A percentile compares a stretch with the other conserved stretches of the same genome.
phyloP scores from a whole-genome alignment of 2,888 invertebrate genomes.

The Nomada fabriciana region DNA sequence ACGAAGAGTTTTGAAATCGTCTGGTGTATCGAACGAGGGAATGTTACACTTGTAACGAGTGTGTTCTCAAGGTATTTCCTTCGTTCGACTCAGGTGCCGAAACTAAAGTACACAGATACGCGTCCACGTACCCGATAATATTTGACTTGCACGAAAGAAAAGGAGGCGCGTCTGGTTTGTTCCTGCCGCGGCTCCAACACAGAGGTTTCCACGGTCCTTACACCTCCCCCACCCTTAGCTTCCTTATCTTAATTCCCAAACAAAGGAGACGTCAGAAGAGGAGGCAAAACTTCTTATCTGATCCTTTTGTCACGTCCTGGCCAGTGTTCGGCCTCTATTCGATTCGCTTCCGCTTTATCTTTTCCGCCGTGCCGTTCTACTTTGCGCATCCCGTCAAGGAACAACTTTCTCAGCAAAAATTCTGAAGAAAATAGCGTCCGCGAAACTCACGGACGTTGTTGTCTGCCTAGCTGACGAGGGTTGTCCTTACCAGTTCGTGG shows the following conservation, averaged over 20 bases:
- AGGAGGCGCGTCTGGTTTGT: slow-evolving; percentile 77
- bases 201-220: slow-evolving; percentile 59
- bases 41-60: slow-evolving; percentile 38
- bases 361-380: slow-evolving; percentile 55
- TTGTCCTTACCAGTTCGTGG: too few relatives aligned
- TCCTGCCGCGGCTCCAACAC: slow-evolving; percentile 75
- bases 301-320: slow-evolving; percentile 66
- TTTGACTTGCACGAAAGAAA: slow-evolving; percentile 66
- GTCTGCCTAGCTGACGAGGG: too few relatives aligned
- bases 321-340: slow-evolving; percentile 20
- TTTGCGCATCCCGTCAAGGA: not conserved
- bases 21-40: slow-evolving; percentile 30
- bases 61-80: slow-evolving; percentile 1
- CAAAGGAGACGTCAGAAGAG: slow-evolving; percentile 72
- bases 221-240: slow-evolving; percentile 31
- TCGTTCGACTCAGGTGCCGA: slow-evolving; percentile 44
- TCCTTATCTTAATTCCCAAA: slow-evolving; percentile 78
- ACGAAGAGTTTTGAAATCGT: not conserved
- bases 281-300: slow-evolving; percentile 72
- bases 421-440: too few relatives aligned
- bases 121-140: slow-evolving; percentile 63
- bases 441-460: too few relatives aligned
- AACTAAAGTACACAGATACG: slow-evolving; percentile 57
- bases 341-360: slow-evolving; percentile 73
- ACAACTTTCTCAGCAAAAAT: not conserved